Base-by-base conservation (phyloP, 2,113 vertebrate species). In the Prionailurus bengalensis region DNA sequence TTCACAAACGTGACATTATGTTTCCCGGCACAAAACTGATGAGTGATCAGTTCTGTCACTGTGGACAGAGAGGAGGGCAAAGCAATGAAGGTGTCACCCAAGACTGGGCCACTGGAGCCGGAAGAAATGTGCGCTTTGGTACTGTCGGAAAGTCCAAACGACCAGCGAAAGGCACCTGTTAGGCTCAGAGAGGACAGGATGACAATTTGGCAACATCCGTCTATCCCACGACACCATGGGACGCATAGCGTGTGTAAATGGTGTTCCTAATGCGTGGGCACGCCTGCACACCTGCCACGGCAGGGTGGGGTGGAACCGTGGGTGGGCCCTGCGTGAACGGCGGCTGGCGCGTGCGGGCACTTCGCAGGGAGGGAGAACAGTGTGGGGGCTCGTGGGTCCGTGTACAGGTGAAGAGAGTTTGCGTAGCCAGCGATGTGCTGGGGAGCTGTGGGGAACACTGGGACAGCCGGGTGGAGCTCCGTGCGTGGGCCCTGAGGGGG, bases 111-210 rank as follows among this genome's bases (percentile, higher is more conserved):
- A 16, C 17, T 0, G 9, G 17, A 31, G 68, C n/a, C 7, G 1
- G 0, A 0, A 51, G 48, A 23, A 42, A 15, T 0, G 2, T 1
- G 0, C 0, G 0, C 31, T 1, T 0, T 0, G 25, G 1, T 16
- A 1, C 8, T 1, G 51, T 65, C 1, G 33, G 6, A 61, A 15
- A 29, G 55, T 33, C 3, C 0, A 45, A 2, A 10, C 19, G 27
- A 1, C 25, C 0, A 1, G 11, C 2, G 17, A 14, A 29, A 63
- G 76, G 33, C 1, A 0, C 31, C 17, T 16, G 0, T 0, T 23
- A 4, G 61, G 51, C 29, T 23, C 4, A 4, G 39, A 33, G 39
- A 15, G 45, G 42, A 25, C 12, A 27, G 79, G 71, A 1, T 0
- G 53, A 6, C 1, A 9, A 2, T 21, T 4, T 10, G 82, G 76